Percentiles rank a stretch among this genome's conserved stretches.
These are phyloP conservation scores for Sanderia malayensis DNA, from an alignment of 30 jellyfish, hydroid and myxozoan genomes.

Conservation along the genomic window DNA sequence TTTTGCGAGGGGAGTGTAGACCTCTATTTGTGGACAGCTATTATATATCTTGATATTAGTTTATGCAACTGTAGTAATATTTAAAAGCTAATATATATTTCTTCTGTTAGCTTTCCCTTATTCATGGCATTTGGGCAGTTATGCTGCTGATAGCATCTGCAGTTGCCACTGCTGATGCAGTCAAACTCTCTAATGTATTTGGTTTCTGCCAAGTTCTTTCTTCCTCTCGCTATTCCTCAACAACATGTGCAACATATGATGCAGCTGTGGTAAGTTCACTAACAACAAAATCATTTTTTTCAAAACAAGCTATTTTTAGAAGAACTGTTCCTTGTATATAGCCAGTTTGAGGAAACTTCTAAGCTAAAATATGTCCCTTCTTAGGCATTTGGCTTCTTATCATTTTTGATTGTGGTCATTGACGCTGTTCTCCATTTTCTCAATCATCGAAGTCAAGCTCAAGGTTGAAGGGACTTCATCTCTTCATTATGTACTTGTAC, in stretches of 20 bases:
- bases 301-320: too few relatives aligned
- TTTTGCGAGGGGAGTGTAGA: too few relatives aligned
- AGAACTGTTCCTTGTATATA: too few relatives aligned
- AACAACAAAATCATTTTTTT: too few relatives aligned
- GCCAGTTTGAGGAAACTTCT: too few relatives aligned
- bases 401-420: conserved; percentile 29
- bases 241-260: conserved; percentile 55
- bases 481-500: too few relatives aligned
- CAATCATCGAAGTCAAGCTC: conserved; percentile 29
- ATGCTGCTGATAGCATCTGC: conserved; percentile 59
- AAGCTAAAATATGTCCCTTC: too few relatives aligned
- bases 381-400: conserved; percentile 65
- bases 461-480: too few relatives aligned
- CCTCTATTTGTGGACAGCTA: too few relatives aligned
- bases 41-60: too few relatives aligned
- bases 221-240: not conserved
- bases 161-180: conserved; percentile 57
- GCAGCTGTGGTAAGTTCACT: conserved; percentile 77
- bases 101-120: conserved; percentile 5
- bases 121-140: conserved; percentile 44
- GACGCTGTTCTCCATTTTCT: conserved; percentile 59
- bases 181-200: conserved; percentile 1
- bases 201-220: conserved; percentile 10
- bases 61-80: too few relatives aligned
- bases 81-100: too few relatives aligned